Evolutionary conservation across 2,797 vertebrate species (phyloP).

Genomic region (Tangara arthus): DNA sequence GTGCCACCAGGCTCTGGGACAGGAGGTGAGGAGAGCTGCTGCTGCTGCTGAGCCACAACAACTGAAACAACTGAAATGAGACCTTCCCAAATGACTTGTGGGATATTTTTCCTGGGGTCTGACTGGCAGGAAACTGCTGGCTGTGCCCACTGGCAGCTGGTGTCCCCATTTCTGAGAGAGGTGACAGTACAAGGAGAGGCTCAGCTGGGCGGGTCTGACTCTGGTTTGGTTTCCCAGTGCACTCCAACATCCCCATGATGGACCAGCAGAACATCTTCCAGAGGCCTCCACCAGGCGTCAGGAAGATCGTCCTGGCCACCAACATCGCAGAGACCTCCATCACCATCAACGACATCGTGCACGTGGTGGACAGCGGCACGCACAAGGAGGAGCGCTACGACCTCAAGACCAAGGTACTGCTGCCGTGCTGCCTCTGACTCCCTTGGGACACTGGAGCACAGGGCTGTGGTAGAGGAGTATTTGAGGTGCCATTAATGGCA

Average conservation of each 20-base stretch:
- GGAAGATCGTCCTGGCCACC: conserved; percentile 93
- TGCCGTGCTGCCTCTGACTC: accelerated
- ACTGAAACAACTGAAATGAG: background rate
- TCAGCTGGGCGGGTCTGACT: background rate
- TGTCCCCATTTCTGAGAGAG: background rate
- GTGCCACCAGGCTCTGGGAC: background rate
- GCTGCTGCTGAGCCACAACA: background rate
- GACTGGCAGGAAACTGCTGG: background rate
- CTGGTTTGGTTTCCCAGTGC: conserved; percentile 76
- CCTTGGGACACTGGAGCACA: accelerated
- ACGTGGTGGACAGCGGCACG: conserved; percentile 90
- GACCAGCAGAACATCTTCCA: conserved; percentile 95
- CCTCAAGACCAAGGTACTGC: conserved; percentile 86
- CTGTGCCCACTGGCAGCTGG: background rate
- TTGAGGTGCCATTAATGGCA: accelerated
- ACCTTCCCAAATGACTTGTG: background rate
- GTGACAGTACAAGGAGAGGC: background rate
- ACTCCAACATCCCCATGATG: conserved; percentile 93
- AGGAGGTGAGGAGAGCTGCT: background rate
- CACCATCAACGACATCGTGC: conserved; percentile 94
- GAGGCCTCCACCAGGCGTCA: conserved; percentile 78
- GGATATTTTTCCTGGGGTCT: background rate
- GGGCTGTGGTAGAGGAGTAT: accelerated
- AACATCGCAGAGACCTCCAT: conserved; percentile 97
- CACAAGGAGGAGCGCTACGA: conserved; percentile 96